These are phyloP conservation scores for Equus quagga DNA, from an alignment of 2,113 vertebrate genomes.

Conservation along the genomic window DNA sequence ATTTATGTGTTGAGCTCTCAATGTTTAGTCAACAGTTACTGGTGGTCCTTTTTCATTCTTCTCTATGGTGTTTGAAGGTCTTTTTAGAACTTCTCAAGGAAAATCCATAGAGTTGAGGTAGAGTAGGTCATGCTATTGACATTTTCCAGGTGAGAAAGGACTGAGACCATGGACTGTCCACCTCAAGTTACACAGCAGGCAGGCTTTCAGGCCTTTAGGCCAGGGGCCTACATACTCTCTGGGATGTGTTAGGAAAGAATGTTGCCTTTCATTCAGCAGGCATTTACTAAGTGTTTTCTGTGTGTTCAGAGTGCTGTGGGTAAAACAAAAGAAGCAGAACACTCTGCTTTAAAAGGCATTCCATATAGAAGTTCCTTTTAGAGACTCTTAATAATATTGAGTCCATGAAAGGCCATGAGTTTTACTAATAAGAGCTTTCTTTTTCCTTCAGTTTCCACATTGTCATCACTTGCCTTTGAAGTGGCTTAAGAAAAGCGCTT, in stretches of 20 bases:
- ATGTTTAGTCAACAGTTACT: not conserved
- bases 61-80: not conserved
- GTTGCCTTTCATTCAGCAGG: conserved; percentile 14
- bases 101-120: not conserved
- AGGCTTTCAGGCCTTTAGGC: conserved; percentile 33
- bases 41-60: not conserved
- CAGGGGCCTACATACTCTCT: not conserved
- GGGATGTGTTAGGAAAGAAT: not conserved
- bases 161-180: not conserved
- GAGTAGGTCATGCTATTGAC: not conserved
- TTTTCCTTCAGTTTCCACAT: conserved; percentile 11
- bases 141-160: conserved; percentile 44
- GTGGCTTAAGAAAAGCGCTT: not conserved
- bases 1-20: not conserved
- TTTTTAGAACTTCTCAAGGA: not conserved
- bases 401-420: not conserved
- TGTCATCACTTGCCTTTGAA: conserved; percentile 24
- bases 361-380: not conserved
- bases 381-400: conserved; percentile 15
- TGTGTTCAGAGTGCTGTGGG: not conserved
- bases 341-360: conserved; percentile 41
- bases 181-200: not conserved
- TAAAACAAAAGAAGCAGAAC: not conserved
- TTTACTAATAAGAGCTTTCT: conserved; percentile 30
- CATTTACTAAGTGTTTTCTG: conserved; percentile 25